phyloP scores from a whole-genome alignment of 35 echinoderm and acorn worm species.

The Diadema setosum region DNA sequence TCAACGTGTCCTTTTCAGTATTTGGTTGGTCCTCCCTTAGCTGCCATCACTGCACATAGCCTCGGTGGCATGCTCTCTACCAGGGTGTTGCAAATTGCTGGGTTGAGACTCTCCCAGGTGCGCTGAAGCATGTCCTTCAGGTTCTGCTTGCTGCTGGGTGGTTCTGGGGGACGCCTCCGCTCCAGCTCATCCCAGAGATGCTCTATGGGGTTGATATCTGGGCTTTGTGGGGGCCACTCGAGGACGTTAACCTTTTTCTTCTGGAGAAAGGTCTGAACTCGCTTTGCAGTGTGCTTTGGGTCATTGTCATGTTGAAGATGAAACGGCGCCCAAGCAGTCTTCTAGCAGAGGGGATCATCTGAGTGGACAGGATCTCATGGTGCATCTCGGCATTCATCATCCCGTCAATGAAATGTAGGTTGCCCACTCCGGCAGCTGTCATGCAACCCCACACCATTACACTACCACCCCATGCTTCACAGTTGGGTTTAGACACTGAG shows the following conservation, averaged over 20 bases:
- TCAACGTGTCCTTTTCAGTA: background rate
- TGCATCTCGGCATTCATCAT: background rate
- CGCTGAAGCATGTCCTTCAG: background rate
- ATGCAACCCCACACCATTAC: background rate
- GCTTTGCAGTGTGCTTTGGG: background rate
- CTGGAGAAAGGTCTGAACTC: background rate
- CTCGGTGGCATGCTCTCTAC: background rate
- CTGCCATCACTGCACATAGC: background rate
- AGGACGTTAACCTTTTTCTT: background rate
- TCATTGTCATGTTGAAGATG: slow-evolving; percentile 9
- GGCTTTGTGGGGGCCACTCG: slow-evolving; percentile 2
- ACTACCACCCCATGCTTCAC: background rate
- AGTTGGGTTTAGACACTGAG: background rate
- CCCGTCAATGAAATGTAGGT: background rate
- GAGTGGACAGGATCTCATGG: background rate
- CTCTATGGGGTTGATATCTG: background rate
- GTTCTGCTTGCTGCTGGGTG: background rate
- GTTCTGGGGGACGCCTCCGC: background rate
- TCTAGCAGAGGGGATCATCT: background rate
- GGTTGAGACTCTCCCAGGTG: background rate
- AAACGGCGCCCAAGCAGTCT: background rate
- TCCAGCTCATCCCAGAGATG: background rate
- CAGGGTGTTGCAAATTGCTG: background rate
- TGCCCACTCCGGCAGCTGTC: background rate
- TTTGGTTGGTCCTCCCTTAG: background rate